Evolutionary conservation across 2,888 invertebrate species (phyloP).

Genomic region (Toxonevra muliebris): DNA sequence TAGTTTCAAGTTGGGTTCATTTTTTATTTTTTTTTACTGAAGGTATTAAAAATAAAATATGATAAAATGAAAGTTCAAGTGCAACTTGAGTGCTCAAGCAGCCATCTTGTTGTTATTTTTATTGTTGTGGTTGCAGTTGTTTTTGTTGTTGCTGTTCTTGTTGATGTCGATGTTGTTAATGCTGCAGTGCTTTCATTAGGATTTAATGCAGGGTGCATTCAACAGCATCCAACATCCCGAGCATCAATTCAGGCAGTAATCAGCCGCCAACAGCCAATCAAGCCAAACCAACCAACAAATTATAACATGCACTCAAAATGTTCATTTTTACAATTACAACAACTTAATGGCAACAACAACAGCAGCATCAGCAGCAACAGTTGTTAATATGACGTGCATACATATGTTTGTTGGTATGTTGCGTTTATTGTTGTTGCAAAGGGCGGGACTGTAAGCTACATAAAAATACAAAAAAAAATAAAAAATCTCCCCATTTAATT

Average conservation of each 20-base stretch:
- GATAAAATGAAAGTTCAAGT: slow-evolving; percentile 49
- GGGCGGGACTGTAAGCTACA: slow-evolving; percentile 14
- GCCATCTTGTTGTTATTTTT: slow-evolving; percentile 48
- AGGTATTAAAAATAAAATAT: slow-evolving; percentile 4
- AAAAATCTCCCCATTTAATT: slow-evolving; percentile 26
- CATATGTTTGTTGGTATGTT: slow-evolving; percentile 9
- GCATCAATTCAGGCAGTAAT: slow-evolving; percentile 24
- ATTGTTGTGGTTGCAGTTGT: slow-evolving; percentile 8
- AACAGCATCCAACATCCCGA: not conserved
- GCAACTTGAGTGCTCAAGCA: slow-evolving; percentile 44
- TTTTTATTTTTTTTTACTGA: not conserved
- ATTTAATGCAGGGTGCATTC: too few relatives aligned
- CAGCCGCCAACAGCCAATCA: slow-evolving; percentile 4
- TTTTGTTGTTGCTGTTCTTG: slow-evolving; percentile 4
- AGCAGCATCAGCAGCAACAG: slow-evolving; percentile 42
- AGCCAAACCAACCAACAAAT: slow-evolving; percentile 48
- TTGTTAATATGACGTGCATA: slow-evolving; percentile 35
- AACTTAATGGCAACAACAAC: slow-evolving; percentile 35
- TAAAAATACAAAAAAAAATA: slow-evolving; percentile 28
- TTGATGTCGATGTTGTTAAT: not conserved
- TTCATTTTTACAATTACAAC: slow-evolving; percentile 33
- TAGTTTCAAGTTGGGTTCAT: slow-evolving; percentile 50
- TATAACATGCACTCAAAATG: slow-evolving; percentile 29
- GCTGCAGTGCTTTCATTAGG: not conserved
- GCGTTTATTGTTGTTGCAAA: slow-evolving; percentile 27